phyloP scores from a whole-genome alignment of 2,797 vertebrate species.

The Schizopygopsis pylzovi region DNA sequence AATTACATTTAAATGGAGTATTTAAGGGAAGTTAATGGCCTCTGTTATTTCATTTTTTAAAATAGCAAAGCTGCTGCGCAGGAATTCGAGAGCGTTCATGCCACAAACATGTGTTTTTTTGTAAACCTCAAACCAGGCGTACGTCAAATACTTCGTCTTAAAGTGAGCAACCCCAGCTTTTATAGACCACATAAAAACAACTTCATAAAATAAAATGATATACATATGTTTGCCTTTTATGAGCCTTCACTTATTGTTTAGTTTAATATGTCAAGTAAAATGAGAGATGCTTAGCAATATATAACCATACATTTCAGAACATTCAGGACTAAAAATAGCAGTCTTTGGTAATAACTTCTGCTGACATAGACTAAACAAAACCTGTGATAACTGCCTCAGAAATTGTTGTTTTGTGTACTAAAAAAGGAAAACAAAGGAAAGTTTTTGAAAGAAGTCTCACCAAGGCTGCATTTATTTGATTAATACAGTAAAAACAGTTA shows the following conservation, averaged over 20 bases:
- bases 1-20: conserved; percentile 26
- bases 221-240: conserved; percentile 52
- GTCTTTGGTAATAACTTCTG: conserved; percentile 46
- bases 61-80: conserved; percentile 12
- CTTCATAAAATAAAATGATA: conserved; percentile 13
- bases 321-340: conserved; percentile 52
- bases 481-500: too few species aligned
- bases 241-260: conserved; percentile 42
- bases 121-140: conserved; percentile 29
- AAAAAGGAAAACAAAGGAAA: too few species aligned
- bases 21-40: conserved; percentile 22
- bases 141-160: conserved; percentile 32
- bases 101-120: conserved; percentile 44
- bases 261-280: conserved; percentile 61
- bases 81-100: conserved; percentile 29
- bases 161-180: conserved; percentile 23
- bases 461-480: too few species aligned
- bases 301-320: background rate
- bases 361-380: background rate
- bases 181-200: conserved; percentile 47
- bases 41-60: conserved; percentile 32
- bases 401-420: background rate
- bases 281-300: conserved; percentile 10
- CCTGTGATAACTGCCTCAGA: background rate
- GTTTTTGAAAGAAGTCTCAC: too few species aligned